These are phyloP conservation scores for Diplodus sargus DNA, from an alignment of 2,797 vertebrate species.

Conservation along the genomic window DNA sequence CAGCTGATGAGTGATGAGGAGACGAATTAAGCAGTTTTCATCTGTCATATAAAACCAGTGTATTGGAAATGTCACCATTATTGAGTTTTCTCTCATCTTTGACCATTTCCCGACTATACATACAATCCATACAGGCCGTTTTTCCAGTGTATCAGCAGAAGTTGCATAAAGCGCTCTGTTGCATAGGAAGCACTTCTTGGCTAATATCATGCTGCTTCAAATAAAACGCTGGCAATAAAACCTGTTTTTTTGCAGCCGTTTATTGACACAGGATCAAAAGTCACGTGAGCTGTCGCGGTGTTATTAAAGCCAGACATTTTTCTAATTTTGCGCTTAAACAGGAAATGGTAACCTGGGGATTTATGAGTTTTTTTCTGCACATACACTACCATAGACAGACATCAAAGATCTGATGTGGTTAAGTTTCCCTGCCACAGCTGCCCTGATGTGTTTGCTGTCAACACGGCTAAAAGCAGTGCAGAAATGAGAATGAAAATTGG, in stretches of 20 bases:
- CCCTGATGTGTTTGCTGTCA: constrained; percentile 23
- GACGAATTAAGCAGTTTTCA: constrained; percentile 43
- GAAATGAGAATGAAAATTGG: neutral
- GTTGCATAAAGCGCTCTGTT: constrained; percentile 11
- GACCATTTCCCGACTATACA: constrained; percentile 19
- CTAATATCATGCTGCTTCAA: constrained; percentile 40
- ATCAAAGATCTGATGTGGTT: constrained; percentile 50
- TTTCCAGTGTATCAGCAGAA: constrained; percentile 45
- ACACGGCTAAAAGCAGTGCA: neutral
- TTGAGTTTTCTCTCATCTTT: constrained; percentile 30
- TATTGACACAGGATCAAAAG: constrained; percentile 59
- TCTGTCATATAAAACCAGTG: constrained; percentile 12
- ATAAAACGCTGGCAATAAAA: constrained; percentile 49
- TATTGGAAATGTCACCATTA: constrained; percentile 21
- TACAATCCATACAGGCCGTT: constrained; percentile 18
- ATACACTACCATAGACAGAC: constrained; percentile 35
- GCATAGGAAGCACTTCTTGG: constrained; percentile 37
- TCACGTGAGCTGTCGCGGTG: constrained; percentile 32
- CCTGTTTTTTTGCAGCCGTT: constrained; percentile 48
- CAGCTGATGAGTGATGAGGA: constrained; percentile 43
- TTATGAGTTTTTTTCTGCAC: constrained; percentile 45
- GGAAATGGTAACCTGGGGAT: constrained; percentile 65
- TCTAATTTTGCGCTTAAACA: constrained; percentile 36
- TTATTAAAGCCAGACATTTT: constrained; percentile 55
- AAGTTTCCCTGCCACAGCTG: neutral